Conservation (phyloP, 23 tunicate species). For the Halocynthia roretzi region DNA sequence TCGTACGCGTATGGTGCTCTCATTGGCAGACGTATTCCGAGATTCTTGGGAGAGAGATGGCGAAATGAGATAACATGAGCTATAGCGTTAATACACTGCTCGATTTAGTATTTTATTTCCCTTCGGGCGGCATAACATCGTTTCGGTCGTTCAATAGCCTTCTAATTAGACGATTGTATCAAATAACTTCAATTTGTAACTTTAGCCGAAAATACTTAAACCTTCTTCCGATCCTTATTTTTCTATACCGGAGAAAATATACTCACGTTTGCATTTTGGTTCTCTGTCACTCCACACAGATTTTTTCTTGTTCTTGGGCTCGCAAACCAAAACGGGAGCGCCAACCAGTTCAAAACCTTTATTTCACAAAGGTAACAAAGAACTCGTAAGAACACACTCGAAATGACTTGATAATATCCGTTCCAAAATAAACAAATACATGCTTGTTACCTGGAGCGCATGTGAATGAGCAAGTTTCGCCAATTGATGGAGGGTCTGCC, state of each 20-base stretch:
- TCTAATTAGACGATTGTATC: too few species aligned
- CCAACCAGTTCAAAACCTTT: constrained; percentile 21
- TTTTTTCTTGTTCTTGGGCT: background rate
- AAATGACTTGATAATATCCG: background rate
- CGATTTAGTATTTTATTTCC: too few species aligned
- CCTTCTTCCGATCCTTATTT: too few species aligned
- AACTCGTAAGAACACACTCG: background rate
- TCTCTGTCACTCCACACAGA: constrained; percentile 14
- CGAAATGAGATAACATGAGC: too few species aligned
- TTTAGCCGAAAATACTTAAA: too few species aligned
- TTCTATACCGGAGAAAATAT: background rate
- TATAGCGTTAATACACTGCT: too few species aligned
- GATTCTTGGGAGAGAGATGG: too few species aligned
- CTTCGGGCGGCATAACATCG: too few species aligned
- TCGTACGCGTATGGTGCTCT: too few species aligned
- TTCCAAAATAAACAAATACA: background rate
- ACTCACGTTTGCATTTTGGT: constrained; percentile 23
- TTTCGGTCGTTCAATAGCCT: too few species aligned
- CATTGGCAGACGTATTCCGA: too few species aligned
- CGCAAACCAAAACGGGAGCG: constrained; percentile 6
- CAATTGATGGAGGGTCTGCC: constrained; percentile 15
- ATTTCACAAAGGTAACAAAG: background rate
- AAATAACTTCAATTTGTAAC: too few species aligned
- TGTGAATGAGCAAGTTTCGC: constrained; percentile 12
- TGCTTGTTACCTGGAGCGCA: constrained; percentile 11